Base-by-base conservation (phyloP, 2,113 vertebrate species). In the Rhegmatorhina hoffmannsi region DNA sequence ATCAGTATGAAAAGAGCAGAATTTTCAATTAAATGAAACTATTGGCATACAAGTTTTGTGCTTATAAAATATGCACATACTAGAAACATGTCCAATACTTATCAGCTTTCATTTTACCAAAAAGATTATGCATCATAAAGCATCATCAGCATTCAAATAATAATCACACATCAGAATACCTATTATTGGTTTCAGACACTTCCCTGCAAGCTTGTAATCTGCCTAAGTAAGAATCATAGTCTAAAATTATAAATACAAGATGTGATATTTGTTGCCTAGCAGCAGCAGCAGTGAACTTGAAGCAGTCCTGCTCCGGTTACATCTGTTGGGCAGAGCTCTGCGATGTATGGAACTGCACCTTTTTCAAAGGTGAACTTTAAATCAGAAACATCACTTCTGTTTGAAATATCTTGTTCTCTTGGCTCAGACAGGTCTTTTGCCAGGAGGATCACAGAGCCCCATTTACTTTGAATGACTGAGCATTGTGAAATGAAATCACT, bases 231-330 rank as follows among this genome's bases (percentile, higher is more conserved):
- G 73, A 90, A 58, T 44, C 46, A 74, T 64, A 84, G 23, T 74
- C 66, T 93, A 43, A 87, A 96, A 92, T 84, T 58, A 19, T 47
- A 84, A 80, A 82, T 77, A 12, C 29, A 70, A 84, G 59, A 68
- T 64, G 58, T 83, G 40, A 36, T 83, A 86, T 80, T 95, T 87
- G 94, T 93, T 95, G 88, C 92, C 55, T 89, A 83, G 91, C 74
- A 96, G 95, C 74, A 96, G 95, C 97, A 70, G 38, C 29, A 75
- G 33, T 34, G 82, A 84, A 47, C 91, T 50, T 92, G 53, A n/a
- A 70, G 38, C 74, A 87, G 44, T 49, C 36, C 66, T 67, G 38
- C 66, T 93, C 13, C 55, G 25, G 43, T 82, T 74, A 25, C 67
- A 84, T 80, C 83, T 93, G 68, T 75, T 76, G 66, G 62, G 64